Percentiles rank a stretch among this genome's conserved stretches.
phyloP scores from a whole-genome alignment of 2,113 vertebrate genomes.

The Aythya baeri region DNA sequence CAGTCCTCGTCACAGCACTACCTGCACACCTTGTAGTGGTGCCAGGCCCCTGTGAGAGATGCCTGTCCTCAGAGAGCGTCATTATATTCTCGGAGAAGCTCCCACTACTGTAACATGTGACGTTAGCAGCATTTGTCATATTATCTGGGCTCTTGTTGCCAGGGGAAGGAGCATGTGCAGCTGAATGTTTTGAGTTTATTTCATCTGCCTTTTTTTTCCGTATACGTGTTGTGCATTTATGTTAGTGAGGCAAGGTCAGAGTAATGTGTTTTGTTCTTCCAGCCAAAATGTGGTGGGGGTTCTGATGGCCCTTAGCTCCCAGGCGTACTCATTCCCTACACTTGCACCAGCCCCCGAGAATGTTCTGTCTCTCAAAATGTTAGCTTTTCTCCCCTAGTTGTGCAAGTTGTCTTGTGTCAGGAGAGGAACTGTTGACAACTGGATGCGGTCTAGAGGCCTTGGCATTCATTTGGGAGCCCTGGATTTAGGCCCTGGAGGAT shows the following conservation, averaged over 20 bases:
- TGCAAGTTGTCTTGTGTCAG: background rate
- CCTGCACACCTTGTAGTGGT: background rate
- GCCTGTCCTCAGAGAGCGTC: background rate
- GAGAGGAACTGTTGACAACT: background rate
- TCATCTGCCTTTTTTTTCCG: background rate
- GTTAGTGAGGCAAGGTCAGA: background rate
- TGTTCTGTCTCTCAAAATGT: background rate
- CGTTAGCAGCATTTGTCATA: background rate
- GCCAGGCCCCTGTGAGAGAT: background rate
- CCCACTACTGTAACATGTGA: background rate
- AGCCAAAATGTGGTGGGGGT: background rate
- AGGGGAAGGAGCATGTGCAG: background rate
- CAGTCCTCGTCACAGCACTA: background rate
- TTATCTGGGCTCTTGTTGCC: background rate
- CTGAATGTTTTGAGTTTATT: background rate
- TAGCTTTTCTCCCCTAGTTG: background rate
- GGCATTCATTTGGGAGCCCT: background rate
- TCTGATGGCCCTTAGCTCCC: background rate
- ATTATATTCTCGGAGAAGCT: background rate
- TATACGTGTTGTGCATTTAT: background rate
- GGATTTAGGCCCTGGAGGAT: background rate
- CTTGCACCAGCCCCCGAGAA: background rate
- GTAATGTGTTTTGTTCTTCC: background rate
- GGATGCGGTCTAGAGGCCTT: background rate
- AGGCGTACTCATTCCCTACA: background rate